These are phyloP conservation scores for Anthophora plumipes DNA, from an alignment of 2,888 invertebrate species.

Conservation along the genomic window DNA sequence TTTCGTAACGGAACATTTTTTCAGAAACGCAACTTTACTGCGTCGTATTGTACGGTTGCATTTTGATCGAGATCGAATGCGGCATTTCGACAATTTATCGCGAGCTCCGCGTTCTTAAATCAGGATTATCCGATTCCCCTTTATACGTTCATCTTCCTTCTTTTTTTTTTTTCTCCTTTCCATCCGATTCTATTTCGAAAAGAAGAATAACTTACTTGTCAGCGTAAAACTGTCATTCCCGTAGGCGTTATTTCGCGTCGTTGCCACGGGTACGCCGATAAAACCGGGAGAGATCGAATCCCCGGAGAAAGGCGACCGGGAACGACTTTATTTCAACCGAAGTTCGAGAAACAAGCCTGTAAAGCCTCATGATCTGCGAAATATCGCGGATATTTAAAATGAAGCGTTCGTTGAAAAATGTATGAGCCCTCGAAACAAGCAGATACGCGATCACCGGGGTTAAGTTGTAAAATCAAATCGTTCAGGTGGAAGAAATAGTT, in stretches of 20 bases:
- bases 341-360: conserved; percentile 3
- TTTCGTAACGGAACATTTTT: no score
- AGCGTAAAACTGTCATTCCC: conserved; percentile 11
- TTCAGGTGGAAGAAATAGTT: background rate
- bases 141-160: no score
- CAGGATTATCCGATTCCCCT: no score
- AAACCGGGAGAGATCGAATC: conserved; percentile 16
- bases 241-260: conserved; percentile 8
- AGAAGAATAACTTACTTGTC: conserved; percentile 9
- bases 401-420: background rate
- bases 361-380: conserved; percentile 3
- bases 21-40: no score
- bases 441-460: conserved; percentile 17
- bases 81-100: background rate
- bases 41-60: no score
- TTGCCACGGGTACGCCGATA: background rate
- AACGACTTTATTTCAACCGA: conserved; percentile 10
- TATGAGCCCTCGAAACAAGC: background rate
- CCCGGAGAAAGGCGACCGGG: background rate
- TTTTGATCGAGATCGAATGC: no score
- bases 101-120: no score
- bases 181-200: no score
- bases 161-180: no score
- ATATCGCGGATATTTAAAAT: conserved; percentile 33
- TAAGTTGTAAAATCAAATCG: background rate